Evolutionary conservation across 2,888 invertebrate species (phyloP).

Genomic region (Syritta pipiens): DNA sequence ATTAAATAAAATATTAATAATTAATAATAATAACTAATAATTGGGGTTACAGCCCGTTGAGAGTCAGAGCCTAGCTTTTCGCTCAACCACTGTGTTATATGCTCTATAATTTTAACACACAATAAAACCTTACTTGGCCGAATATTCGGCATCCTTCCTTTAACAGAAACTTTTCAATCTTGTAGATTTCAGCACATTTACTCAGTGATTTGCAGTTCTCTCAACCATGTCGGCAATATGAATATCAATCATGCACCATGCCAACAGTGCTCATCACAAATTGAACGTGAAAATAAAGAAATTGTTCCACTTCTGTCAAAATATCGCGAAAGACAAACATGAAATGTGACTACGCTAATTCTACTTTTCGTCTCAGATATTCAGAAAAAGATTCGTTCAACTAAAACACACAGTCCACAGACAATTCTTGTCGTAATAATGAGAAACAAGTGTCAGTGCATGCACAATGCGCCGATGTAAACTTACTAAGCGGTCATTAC

Average conservation of each 20-base stretch:
- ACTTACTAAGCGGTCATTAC: conserved; percentile 41
- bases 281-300: conserved; percentile 6
- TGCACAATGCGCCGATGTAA: conserved; percentile 38
- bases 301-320: conserved; percentile 44
- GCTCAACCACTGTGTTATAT: no score
- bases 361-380: conserved; percentile 16
- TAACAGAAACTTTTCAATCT: no score
- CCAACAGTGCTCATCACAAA: neutral
- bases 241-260: conserved; percentile 4
- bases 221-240: neutral
- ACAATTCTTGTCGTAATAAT: neutral
- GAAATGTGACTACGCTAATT: conserved; percentile 30
- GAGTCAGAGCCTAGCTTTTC: no score
- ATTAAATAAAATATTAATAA: no score
- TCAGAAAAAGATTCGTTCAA: neutral
- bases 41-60: no score
- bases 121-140: no score
- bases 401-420: neutral
- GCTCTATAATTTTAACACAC: no score
- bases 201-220: neutral
- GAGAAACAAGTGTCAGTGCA: conserved; percentile 1
- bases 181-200: neutral
- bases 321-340: neutral
- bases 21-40: no score
- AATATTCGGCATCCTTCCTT: no score